Evolutionary conservation across 2,113 vertebrate genomes (phyloP), one percentile per base, ranked within the genome.

Genomic region (Myrmecophaga tridactyla): DNA sequence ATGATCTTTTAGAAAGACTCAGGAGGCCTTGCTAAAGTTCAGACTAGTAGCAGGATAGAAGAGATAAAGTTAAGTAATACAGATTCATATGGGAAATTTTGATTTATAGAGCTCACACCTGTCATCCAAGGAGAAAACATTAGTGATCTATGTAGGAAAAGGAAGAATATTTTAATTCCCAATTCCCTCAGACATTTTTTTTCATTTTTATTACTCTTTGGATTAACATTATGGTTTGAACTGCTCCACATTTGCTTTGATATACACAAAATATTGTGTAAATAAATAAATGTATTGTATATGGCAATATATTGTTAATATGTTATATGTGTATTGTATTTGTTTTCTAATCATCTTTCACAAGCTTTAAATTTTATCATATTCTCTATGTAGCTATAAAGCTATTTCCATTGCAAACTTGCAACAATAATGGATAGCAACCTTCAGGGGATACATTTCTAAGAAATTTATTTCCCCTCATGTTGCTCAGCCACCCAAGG

Each of bases 381-480:
- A 97, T 89, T 97, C 85, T 97, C 88, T 96, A 69, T 15, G 0
- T 90, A 95, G 95, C 88, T 96, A 94, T 97, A 97, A 97, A 98
- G 91, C 34, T 63, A 97, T 98, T 98, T 98, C 95, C 95, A 97
- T 97, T 97, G 96, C 97, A 98, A 97, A 98, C 96, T 94, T 97
- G 86, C 96, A 98, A 95, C 84, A 94, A 95, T 98, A 98, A 98
- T 97, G 95, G 96, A 98, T 98, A 97, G 95, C 96, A 98, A 96
- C 98, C 98, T 98, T 98, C 97, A 1, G 2, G 97, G 98, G 94
- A 98, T 85, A 98, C 93, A 89, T 95, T 98, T 98, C 96, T 95
- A 86, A 98, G 95, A 98, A 98, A 98, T 98, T 98, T 98, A 98
- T 98, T 98, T 98, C 95, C 85, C 81, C 96, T 98, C 95, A 82